Evolutionary conservation across 2,888 invertebrate genomes (phyloP).

Genomic region (Coelopa pilipes): DNA sequence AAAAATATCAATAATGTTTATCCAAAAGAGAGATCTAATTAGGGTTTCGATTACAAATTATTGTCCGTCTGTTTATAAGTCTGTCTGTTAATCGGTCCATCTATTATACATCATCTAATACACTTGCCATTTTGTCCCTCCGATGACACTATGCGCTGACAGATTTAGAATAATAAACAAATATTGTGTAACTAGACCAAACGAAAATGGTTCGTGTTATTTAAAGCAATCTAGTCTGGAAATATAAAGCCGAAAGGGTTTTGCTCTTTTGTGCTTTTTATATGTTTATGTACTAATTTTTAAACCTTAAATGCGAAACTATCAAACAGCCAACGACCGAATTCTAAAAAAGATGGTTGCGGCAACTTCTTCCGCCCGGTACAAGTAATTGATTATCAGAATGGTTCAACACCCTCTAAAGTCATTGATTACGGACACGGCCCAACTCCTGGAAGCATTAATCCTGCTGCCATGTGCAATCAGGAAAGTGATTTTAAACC

Average conservation of each 20-base stretch:
- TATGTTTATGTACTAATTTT: conserved; percentile 37
- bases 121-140: no score
- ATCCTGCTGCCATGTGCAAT: conserved; percentile 5
- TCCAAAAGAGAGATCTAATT: no score
- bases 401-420: conserved; percentile 71
- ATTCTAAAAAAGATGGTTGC: conserved; percentile 59
- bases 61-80: no score
- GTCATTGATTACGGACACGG: conserved; percentile 78
- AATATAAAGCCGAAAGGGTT: background rate
- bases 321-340: conserved; percentile 45
- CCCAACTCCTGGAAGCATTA: conserved; percentile 10
- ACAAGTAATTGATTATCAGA: conserved; percentile 78
- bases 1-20: no score
- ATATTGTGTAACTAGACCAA: no score
- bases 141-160: no score
- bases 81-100: no score
- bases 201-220: no score
- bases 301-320: conserved; percentile 44
- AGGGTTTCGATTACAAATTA: no score
- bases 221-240: no score
- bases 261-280: background rate
- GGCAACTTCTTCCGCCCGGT: conserved; percentile 70
- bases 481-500: conserved; percentile 70
- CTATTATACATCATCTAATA: no score
- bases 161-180: no score